Percentiles rank a stretch among this genome's conserved stretches.
phyloP scores from a whole-genome alignment of 2,888 invertebrate genomes.

The Actias luna region DNA sequence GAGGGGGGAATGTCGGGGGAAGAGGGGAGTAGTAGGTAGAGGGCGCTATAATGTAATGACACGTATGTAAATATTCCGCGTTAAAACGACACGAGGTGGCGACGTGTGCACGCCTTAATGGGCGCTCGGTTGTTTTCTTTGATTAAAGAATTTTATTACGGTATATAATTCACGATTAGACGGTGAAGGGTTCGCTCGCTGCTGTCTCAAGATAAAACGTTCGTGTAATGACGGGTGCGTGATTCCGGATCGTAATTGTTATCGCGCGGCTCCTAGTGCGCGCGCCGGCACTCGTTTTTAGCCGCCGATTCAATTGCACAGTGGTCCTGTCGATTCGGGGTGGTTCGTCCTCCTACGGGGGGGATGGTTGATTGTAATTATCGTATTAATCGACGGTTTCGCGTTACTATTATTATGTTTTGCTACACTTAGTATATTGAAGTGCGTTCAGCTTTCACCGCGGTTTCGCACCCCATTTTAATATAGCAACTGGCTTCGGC shows the following conservation, averaged over 20 bases:
- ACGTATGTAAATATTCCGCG: constrained; percentile 80
- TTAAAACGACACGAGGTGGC: constrained; percentile 74
- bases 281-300: constrained; percentile 11
- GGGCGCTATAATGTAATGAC: constrained; percentile 69
- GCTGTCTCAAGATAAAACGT: constrained; percentile 71
- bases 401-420: constrained; percentile 16
- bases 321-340: constrained; percentile 5
- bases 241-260: constrained; percentile 79
- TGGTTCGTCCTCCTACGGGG: neutral
- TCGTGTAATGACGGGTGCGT: constrained; percentile 75
- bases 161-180: constrained; percentile 81
- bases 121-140: constrained; percentile 79
- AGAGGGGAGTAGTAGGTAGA: constrained; percentile 38
- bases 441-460: neutral
- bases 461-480: neutral
- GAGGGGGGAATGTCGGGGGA: constrained; percentile 37
- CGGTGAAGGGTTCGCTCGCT: constrained; percentile 70
- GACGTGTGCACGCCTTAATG: constrained; percentile 77
- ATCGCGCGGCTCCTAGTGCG: constrained; percentile 35
- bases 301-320: neutral
- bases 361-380: constrained; percentile 11
- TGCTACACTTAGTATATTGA: neutral
- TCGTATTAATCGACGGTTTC: constrained; percentile 19
- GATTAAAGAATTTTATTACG: constrained; percentile 82
- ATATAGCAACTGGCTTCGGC: neutral